These are phyloP conservation scores for Oxyscelio sp. DNA, from an alignment of 2,888 invertebrate species.

Conservation along the genomic window DNA sequence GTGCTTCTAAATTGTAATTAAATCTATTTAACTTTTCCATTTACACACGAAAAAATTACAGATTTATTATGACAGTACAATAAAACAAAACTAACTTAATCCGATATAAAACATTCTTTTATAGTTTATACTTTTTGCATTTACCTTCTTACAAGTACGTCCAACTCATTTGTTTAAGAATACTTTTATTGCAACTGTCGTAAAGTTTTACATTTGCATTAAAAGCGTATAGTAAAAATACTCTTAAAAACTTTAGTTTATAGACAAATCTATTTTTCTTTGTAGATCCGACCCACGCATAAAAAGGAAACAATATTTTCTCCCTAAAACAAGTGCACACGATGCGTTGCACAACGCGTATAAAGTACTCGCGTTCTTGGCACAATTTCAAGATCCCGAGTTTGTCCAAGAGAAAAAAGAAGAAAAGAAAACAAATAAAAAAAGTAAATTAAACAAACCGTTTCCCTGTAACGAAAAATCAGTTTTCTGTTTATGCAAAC, in stretches of 20 bases:
- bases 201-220: background rate
- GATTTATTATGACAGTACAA: too few relatives aligned
- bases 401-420: too few relatives aligned
- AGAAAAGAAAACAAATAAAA: slow-evolving; percentile 4
- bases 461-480: too few relatives aligned
- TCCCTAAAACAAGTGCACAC: slow-evolving; percentile 39
- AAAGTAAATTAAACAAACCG: background rate
- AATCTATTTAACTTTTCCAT: too few relatives aligned
- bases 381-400: slow-evolving; percentile 44
- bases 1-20: too few relatives aligned
- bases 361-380: slow-evolving; percentile 53
- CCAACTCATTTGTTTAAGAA: background rate
- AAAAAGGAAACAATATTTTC: slow-evolving; percentile 46
- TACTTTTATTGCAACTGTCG: background rate
- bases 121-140: background rate
- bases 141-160: background rate
- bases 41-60: too few relatives aligned
- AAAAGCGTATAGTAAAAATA: background rate
- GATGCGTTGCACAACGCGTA: slow-evolving; percentile 45
- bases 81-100: too few relatives aligned
- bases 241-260: background rate
- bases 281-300: slow-evolving; percentile 7
- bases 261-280: slow-evolving; percentile 34
- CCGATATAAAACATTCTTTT: background rate
- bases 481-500: too few relatives aligned